phyloP scores from a whole-genome alignment of 92 coral and sea anemone species.

The Phenganax marumi region DNA sequence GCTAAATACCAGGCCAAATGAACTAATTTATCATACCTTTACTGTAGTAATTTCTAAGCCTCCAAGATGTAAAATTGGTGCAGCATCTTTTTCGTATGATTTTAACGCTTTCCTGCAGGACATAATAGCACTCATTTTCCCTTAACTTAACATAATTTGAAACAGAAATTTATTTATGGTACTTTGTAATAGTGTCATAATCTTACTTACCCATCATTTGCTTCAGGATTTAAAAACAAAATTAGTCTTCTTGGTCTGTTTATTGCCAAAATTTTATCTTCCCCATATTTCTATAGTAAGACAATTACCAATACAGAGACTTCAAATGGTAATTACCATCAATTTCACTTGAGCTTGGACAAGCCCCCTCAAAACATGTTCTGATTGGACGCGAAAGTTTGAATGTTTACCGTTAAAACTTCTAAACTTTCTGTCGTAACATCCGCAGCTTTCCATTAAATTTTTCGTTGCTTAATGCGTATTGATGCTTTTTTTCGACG shows the following conservation, averaged over 20 bases:
- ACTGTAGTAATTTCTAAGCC: conserved; percentile 89
- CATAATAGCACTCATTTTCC: background rate
- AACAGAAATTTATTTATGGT: background rate
- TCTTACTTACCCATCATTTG: conserved; percentile 77
- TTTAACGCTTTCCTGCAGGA: conserved; percentile 74
- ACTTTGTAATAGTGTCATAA: background rate
- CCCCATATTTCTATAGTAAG: conserved; percentile 69
- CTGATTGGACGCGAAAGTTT: too few species aligned
- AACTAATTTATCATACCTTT: conserved; percentile 58
- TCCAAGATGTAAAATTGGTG: conserved; percentile 90
- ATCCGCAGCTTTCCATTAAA: too few species aligned
- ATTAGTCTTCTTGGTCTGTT: conserved; percentile 81
- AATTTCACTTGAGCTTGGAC: too few species aligned
- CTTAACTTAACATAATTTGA: background rate
- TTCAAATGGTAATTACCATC: too few species aligned
- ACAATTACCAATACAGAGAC: too few species aligned
- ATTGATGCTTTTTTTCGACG: too few species aligned
- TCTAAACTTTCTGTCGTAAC: too few species aligned
- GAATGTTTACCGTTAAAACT: too few species aligned
- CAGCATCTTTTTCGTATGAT: conserved; percentile 89
- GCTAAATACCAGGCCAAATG: background rate
- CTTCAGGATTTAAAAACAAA: conserved; percentile 84
- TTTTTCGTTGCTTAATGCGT: too few species aligned
- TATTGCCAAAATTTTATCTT: conserved; percentile 74
- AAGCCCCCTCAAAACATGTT: too few species aligned